Evolutionary conservation across 2,797 vertebrate species (phyloP), one percentile per base, ranked within the genome.

Genomic region (Bovichtus variegatus): DNA sequence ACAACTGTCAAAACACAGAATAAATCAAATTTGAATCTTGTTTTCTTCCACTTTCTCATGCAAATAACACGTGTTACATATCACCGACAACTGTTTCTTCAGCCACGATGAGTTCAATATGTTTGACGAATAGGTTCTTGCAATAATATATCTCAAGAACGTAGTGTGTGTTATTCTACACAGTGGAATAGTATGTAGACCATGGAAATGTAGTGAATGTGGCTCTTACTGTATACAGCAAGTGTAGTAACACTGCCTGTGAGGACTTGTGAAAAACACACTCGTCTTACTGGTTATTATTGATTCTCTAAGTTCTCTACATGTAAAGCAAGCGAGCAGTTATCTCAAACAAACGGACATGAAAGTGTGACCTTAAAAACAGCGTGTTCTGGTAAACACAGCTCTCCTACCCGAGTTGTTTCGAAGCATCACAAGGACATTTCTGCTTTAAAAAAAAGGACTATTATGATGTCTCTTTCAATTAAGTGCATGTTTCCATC

Each of bases 401-500:
- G 36, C 54, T 75, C 69, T 58, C 78, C 70, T 67, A 44, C 53
- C 38, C 19, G 5, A 67, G 40, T 46, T 63, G 46, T 49, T 64
- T 81, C 46, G 21, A 12, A 69, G 66, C 78, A 66, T 75, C 58
- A 74, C 72, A 81, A 85, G 76, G 77, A 84, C 70, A 55, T 90
- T 85, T 78, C 41, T 61, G 76, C 54, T 69, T 34, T 25, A 47
- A 69, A 51, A 11, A 19, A 58, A 53, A 68, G 23, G 36, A 65
- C 71, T 59, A 64, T 87, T 84, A 62, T 46, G 47, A 75, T 71
- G 79, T 72, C 78, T 79, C 84, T 84, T 89, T 85, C 77, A 90
- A 86, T 90, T 88, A 87, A 80, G 66, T 13, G 13, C 38, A 19
- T 51, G 67, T 73, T 88, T 85, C 84, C 77, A 83, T 90, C 71